A percentile compares a stretch with the other conserved stretches of the same genome.
phyloP scores from a whole-genome alignment of 2,797 vertebrate genomes.

The Peromyscus melanophrys region DNA sequence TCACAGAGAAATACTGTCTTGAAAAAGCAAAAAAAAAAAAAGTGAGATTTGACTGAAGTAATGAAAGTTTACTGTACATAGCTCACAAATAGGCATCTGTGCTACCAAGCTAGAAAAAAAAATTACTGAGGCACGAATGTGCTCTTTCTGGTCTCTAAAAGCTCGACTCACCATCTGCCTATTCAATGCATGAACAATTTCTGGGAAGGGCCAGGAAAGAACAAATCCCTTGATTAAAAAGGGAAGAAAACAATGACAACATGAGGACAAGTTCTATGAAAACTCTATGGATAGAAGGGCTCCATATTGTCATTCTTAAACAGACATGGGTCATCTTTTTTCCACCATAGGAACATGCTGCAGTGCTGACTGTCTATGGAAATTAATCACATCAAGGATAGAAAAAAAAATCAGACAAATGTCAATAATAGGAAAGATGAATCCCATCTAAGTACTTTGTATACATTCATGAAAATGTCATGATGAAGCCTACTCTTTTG shows the following conservation, averaged over 20 bases:
- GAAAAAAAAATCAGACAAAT: conserved; percentile 58
- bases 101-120: conserved; percentile 61
- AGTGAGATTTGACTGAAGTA: conserved; percentile 1
- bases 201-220: background rate
- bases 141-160: conserved; percentile 72
- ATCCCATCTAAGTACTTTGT: background rate
- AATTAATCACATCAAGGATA: conserved; percentile 68
- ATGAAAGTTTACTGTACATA: conserved; percentile 43
- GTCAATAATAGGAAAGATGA: background rate
- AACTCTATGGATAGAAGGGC: conserved; percentile 66
- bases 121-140: conserved; percentile 56
- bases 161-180: conserved; percentile 73
- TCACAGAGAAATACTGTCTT: background rate
- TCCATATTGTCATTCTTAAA: conserved; percentile 77
- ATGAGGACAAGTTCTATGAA: conserved; percentile 67
- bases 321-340: conserved; percentile 70
- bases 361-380: conserved; percentile 63
- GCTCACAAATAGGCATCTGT: conserved; percentile 58
- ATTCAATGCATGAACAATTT: conserved; percentile 72
- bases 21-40: background rate
- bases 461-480: background rate
- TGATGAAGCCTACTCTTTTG: background rate
- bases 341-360: conserved; percentile 59
- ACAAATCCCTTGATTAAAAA: conserved; percentile 69
- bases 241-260: conserved; percentile 63